These are phyloP conservation scores for Trimorus sp. DNA, from an alignment of 2,888 invertebrate genomes.

Conservation along the genomic window DNA sequence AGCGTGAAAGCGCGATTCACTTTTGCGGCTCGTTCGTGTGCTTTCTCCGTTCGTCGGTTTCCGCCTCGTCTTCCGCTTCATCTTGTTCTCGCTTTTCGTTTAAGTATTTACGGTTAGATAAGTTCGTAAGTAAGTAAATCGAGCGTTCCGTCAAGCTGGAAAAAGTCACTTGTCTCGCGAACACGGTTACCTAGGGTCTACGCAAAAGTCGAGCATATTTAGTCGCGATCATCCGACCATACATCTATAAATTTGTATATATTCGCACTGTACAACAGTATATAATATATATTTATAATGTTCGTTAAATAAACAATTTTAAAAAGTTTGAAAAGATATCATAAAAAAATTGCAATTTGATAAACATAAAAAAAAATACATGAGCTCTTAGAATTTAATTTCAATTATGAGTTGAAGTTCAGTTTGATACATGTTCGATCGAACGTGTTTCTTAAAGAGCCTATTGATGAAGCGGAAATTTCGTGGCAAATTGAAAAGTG, in stretches of 20 bases:
- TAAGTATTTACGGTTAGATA: constrained; percentile 74
- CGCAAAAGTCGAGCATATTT: constrained; percentile 65
- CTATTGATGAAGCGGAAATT: no score
- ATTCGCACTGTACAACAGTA: constrained; percentile 73
- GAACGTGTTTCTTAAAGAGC: no score
- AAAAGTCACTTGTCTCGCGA: constrained; percentile 68
- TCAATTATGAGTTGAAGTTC: not conserved
- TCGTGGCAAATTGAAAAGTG: constrained; percentile 7
- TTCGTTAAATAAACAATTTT: no score
- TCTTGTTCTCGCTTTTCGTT: constrained; percentile 32
- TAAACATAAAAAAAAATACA: not conserved
- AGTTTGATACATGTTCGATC: no score
- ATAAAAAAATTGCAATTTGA: not conserved
- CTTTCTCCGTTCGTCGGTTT: constrained; percentile 9
- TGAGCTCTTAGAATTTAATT: not conserved
- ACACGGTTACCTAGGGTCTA: constrained; percentile 65
- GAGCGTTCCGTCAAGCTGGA: constrained; percentile 67
- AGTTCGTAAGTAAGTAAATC: constrained; percentile 69
- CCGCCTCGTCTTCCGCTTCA: not conserved
- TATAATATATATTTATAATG: constrained; percentile 71
- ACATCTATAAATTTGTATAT: constrained; percentile 71
- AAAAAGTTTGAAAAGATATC: no score
- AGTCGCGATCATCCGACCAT: constrained; percentile 67
- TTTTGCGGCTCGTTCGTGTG: constrained; percentile 9
- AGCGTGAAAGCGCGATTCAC: no score